A percentile compares a stretch with the other conserved stretches of the same genome.
Evolutionary conservation across 2,113 vertebrate genomes (phyloP).

Genomic region (Hippoglossus stenolepis): DNA sequence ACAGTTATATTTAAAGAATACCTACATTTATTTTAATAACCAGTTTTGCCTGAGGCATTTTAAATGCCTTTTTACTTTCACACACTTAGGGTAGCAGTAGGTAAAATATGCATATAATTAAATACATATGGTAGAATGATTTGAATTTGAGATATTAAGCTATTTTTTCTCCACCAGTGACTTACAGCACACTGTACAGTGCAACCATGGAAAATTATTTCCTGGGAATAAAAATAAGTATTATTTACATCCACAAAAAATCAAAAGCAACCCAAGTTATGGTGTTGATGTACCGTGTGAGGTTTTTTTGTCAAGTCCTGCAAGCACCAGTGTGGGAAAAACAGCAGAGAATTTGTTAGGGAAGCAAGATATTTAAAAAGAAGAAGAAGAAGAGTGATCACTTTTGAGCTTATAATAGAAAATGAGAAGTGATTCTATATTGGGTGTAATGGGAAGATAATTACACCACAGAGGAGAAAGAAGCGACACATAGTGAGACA

Average conservation of each 20-base stretch:
- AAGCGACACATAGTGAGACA: neutral
- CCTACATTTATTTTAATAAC: neutral
- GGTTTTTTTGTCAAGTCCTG: neutral
- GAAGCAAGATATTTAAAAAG: too few species aligned
- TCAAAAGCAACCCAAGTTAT: neutral
- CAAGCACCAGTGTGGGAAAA: too few species aligned
- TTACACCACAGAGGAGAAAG: constrained; percentile 16
- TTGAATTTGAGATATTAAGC: neutral
- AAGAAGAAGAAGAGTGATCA: constrained; percentile 4
- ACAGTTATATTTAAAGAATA: too few species aligned
- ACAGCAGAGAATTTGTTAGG: neutral
- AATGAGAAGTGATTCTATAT: constrained; percentile 3
- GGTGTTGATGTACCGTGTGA: neutral
- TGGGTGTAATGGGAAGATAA: constrained; percentile 20
- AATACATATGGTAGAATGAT: neutral
- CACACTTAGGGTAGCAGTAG: neutral
- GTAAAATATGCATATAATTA: neutral
- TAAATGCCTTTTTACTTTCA: neutral
- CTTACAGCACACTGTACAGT: neutral
- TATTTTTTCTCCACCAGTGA: neutral
- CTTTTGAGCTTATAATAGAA: constrained; percentile 19
- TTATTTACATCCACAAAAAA: neutral
- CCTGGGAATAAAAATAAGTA: too few species aligned
- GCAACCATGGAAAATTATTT: neutral
- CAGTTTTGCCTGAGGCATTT: neutral